phyloP scores from a whole-genome alignment of 2,113 vertebrate species.

The Oncorhynchus kisutch region DNA sequence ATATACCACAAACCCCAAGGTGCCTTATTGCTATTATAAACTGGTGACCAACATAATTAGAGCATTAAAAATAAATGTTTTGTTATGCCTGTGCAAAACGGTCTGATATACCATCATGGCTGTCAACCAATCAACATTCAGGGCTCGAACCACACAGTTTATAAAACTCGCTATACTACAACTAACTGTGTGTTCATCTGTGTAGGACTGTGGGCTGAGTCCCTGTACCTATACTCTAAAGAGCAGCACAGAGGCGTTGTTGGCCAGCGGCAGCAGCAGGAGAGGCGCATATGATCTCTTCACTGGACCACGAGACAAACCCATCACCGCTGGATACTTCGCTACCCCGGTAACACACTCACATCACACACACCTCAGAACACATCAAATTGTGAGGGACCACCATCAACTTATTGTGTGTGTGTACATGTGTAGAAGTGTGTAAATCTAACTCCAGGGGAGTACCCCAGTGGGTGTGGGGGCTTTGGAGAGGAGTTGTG shows the following conservation, averaged over 20 bases:
- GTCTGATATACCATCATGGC: too few relatives aligned
- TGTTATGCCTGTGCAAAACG: too few relatives aligned
- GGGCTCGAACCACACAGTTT: too few relatives aligned
- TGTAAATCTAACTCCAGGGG: constrained; percentile 28
- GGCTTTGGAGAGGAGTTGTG: constrained; percentile 64
- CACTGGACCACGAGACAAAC: constrained; percentile 46
- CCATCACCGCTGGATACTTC: constrained; percentile 46
- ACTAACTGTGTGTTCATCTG: not conserved
- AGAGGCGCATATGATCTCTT: constrained; percentile 56
- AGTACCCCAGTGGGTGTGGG: constrained; percentile 24
- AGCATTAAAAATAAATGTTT: too few relatives aligned
- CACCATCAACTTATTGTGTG: not conserved
- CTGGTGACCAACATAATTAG: too few relatives aligned
- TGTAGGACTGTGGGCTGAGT: constrained; percentile 66
- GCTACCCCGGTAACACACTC: constrained; percentile 54
- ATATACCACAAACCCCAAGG: too few relatives aligned
- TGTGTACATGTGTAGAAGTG: constrained; percentile 43
- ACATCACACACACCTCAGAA: not conserved
- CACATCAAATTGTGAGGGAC: not conserved
- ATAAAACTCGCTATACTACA: too few relatives aligned
- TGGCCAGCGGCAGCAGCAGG: constrained; percentile 37
- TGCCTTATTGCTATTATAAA: not conserved
- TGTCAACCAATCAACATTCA: too few relatives aligned
- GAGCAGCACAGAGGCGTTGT: constrained; percentile 37
- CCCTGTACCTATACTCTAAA: constrained; percentile 69